Evolutionary conservation across 2,888 invertebrate species (phyloP).

Genomic region (Masnerella sp.): DNA sequence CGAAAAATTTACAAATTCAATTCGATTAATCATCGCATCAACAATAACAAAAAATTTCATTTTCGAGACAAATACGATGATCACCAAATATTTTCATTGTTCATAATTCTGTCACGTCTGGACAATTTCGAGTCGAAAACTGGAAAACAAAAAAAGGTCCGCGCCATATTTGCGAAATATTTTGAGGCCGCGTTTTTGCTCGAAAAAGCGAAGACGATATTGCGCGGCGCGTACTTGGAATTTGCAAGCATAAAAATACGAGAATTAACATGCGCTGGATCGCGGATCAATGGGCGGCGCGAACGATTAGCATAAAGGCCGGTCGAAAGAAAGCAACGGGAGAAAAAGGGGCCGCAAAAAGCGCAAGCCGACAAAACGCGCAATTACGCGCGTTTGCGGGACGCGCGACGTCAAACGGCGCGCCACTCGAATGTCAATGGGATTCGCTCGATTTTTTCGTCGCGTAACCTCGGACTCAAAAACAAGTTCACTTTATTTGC

Average conservation of each 20-base stretch:
- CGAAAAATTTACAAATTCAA: too few relatives aligned
- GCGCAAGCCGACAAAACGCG: too few relatives aligned
- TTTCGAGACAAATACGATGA: too few relatives aligned
- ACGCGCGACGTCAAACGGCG: constrained; percentile 46
- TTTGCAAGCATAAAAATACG: constrained; percentile 28
- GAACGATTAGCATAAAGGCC: constrained; percentile 2
- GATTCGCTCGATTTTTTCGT: constrained; percentile 42
- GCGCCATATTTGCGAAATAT: neutral
- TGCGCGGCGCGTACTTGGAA: constrained; percentile 8
- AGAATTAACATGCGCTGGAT: too few relatives aligned
- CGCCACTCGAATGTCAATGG: constrained; percentile 51
- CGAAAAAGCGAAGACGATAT: constrained; percentile 2
- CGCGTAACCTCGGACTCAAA: constrained; percentile 50
- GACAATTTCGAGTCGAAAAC: constrained; percentile 1
- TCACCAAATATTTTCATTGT: too few relatives aligned
- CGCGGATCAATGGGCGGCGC: constrained; percentile 1
- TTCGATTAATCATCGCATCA: too few relatives aligned
- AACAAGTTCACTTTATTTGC: constrained; percentile 29
- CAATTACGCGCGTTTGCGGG: constrained; percentile 39
- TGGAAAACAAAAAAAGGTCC: neutral
- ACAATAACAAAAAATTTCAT: too few relatives aligned
- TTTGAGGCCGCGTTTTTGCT: neutral
- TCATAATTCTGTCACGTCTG: constrained; percentile 1
- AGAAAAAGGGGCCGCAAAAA: constrained; percentile 20
- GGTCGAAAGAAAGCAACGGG: constrained; percentile 11